Conservation (phyloP, 2,113 vertebrate genomes). For the Haemorhous mexicanus region DNA sequence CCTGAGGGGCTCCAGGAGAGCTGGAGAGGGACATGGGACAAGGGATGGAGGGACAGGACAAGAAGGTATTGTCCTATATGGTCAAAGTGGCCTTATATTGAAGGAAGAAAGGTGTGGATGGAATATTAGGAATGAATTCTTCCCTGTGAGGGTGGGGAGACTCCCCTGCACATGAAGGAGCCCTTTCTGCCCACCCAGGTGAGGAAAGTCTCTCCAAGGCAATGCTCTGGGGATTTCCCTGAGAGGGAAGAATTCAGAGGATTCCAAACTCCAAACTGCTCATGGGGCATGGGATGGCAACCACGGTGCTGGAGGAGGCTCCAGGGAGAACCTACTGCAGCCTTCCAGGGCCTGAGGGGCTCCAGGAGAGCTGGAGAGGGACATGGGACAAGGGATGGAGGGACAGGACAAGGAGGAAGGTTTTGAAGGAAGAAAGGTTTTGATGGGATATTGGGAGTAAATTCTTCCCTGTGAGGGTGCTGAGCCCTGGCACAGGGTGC, state of each 20-base stretch:
- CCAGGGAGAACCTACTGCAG: not conserved
- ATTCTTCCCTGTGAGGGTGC: not conserved
- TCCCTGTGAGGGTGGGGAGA: not conserved
- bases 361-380: not conserved
- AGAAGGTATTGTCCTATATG: too few relatives aligned
- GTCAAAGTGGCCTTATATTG: not conserved
- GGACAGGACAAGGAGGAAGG: too few relatives aligned
- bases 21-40: not conserved
- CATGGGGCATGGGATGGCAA: accelerated
- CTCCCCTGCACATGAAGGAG: too few relatives aligned
- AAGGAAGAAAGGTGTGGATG: not conserved
- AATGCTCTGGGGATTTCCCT: too few relatives aligned
- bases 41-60: accelerated
- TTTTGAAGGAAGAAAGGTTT: not conserved
- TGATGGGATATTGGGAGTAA: not conserved
- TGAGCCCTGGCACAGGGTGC: not conserved
- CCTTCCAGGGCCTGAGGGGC: not conserved
- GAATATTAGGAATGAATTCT: not conserved
- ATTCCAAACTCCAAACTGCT: not conserved
- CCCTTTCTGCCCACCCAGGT: too few relatives aligned
- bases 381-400: not conserved
- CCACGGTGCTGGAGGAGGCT: not conserved
- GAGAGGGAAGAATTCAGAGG: too few relatives aligned
- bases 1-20: not conserved
- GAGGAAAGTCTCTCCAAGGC: too few relatives aligned